These are phyloP conservation scores for Cataglyphis cursor DNA, from an alignment of 2,888 invertebrate species.

Conservation along the genomic window DNA sequence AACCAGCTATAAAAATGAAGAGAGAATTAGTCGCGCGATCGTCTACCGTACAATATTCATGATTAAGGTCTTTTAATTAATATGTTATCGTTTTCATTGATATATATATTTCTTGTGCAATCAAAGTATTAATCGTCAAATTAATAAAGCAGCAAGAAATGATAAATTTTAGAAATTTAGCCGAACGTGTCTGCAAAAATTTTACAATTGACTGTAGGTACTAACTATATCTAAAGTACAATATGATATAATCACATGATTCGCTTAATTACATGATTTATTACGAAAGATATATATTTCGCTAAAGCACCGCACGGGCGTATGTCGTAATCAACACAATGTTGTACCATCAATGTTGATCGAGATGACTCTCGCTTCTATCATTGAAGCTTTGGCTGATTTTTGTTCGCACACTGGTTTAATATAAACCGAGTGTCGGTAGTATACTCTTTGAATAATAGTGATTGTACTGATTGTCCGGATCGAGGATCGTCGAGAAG, in stretches of 20 bases:
- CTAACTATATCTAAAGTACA: constrained; percentile 27
- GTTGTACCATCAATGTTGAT: constrained; percentile 17
- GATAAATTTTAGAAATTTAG: constrained; percentile 26
- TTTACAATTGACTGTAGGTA: constrained; percentile 35
- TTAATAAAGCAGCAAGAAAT: background rate
- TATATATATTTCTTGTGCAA: background rate
- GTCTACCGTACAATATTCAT: background rate
- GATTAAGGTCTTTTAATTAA: constrained; percentile 13
- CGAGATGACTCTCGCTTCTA: constrained; percentile 37
- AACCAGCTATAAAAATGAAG: background rate
- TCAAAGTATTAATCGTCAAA: constrained; percentile 31
- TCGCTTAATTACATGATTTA: constrained; percentile 8
- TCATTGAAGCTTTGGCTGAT: constrained; percentile 40
- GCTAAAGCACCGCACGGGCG: constrained; percentile 41
- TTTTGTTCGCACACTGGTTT: constrained; percentile 73
- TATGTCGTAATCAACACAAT: constrained; percentile 13
- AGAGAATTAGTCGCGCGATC: background rate
- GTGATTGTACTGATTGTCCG: constrained; percentile 37
- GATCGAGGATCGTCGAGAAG: constrained; percentile 27
- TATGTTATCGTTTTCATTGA: background rate
- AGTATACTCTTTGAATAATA: constrained; percentile 29
- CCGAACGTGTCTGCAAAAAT: background rate
- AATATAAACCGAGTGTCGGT: constrained; percentile 80
- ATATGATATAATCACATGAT: constrained; percentile 35
- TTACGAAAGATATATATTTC: constrained; percentile 38